Base-by-base conservation (phyloP, 2,797 vertebrate species). In the Acipenser transmontanus region DNA sequence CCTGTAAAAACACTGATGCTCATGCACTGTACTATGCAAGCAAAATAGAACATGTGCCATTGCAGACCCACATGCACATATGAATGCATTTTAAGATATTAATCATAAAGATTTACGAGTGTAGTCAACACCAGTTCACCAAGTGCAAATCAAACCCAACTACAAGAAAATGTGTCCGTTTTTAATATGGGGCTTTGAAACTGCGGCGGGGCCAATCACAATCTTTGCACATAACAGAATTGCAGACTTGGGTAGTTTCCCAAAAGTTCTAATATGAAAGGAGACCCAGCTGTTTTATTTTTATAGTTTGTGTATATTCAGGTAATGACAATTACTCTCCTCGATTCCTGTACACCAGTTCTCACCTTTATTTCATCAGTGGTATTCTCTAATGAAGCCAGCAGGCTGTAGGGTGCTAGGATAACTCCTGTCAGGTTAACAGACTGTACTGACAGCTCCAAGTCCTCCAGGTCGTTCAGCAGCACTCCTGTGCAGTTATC, bases 401-500 rank as follows among this genome's bases (percentile, higher is more conserved):
- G 76, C 61, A 89, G 83, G 14, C 75, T 80, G 69, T 90, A 86
- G 0, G 93, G 90, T 0, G 84, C 85, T 59, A 54, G 71, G 56
- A 83, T 7, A 50, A 89, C 2, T 4, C 78, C 69, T 1, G 80
- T 91, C 71, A 94, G 68, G 78, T 97, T 94, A 66, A 93, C 14
- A 13, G 89, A 88, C 60, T 82, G 72, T 17, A 91, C 61, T 13
- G 72, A 73, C 4, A 69, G 9, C 0, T 72, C 75, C 0, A 92
- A 7, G 6, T 63, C 7, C 6, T 93, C 92, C 81, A 97, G 65
- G 73, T 85, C 84, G 49, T 87, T 80, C 65, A 99, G 80, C 59
- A 98, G 71, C 59, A 84, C 20, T 0, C 92, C 92, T 0, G 86
- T 88, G 74, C 96, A 99, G 14, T 86, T 81, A 47, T 97, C 93